These are phyloP conservation scores for Rhagium mordax DNA, from an alignment of 2,888 invertebrate genomes.

Conservation along the genomic window DNA sequence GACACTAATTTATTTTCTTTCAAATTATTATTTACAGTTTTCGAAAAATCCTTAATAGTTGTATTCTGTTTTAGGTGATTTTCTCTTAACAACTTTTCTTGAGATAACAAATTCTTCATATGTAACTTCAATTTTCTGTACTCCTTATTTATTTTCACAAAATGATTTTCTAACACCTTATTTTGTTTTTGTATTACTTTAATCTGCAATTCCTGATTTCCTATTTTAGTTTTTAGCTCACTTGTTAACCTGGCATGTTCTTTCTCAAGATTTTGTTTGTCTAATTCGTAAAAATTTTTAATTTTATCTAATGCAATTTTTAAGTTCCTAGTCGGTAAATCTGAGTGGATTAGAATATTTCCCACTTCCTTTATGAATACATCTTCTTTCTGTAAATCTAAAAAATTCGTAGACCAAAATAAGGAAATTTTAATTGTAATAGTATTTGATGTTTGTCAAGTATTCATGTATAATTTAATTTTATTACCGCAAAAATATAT, in stretches of 20 bases:
- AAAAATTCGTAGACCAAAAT: too few species aligned
- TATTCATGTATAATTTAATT: too few species aligned
- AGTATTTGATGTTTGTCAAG: too few species aligned
- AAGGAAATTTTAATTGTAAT: too few species aligned
- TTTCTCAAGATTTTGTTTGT: constrained; percentile 46
- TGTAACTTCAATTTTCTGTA: constrained; percentile 44
- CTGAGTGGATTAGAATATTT: constrained; percentile 38
- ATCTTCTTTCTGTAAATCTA: constrained; percentile 47
- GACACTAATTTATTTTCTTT: constrained; percentile 6
- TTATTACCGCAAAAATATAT: too few species aligned
- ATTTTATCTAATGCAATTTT: constrained; percentile 40
- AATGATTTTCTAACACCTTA: constrained; percentile 44
- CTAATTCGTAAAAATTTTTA: constrained; percentile 45
- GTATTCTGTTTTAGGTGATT: background rate
- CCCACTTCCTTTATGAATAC: constrained; percentile 48
- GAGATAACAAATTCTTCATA: constrained; percentile 26
- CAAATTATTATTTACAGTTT: constrained; percentile 41
- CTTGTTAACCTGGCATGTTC: constrained; percentile 40
- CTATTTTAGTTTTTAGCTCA: constrained; percentile 48
- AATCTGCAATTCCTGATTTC: constrained; percentile 40
- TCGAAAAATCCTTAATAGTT: constrained; percentile 1
- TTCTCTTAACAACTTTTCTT: constrained; percentile 32
- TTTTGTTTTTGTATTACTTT: constrained; percentile 44
- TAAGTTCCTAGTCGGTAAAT: constrained; percentile 38
- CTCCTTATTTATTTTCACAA: constrained; percentile 43